These are phyloP conservation scores for Cyclophora albipunctata DNA, from an alignment of 2,888 invertebrate genomes.

Conservation along the genomic window DNA sequence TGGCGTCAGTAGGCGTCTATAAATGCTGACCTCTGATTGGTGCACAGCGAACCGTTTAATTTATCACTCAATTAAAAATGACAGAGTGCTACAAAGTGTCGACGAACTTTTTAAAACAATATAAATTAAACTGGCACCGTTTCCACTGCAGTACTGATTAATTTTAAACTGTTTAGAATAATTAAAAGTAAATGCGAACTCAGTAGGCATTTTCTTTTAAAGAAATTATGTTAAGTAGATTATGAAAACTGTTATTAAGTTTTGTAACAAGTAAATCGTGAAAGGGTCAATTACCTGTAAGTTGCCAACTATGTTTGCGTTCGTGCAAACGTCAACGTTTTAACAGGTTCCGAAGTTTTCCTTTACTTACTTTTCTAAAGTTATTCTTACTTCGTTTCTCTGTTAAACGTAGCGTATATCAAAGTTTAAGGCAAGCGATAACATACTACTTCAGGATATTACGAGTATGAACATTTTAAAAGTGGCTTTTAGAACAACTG, in stretches of 20 bases:
- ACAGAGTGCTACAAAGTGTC: constrained; percentile 27
- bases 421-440: background rate
- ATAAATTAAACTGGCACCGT: background rate
- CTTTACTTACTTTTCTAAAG: constrained; percentile 6
- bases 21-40: constrained; percentile 52
- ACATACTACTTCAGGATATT: constrained; percentile 8
- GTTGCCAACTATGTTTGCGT: constrained; percentile 22
- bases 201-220: too few species aligned
- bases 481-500: background rate
- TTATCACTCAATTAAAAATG: constrained; percentile 40
- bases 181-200: too few species aligned
- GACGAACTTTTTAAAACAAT: constrained; percentile 3
- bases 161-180: too few species aligned
- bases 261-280: constrained; percentile 17
- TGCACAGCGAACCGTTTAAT: constrained; percentile 41
- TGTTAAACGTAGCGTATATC: background rate
- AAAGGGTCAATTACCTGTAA: constrained; percentile 24
- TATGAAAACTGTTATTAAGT: constrained; percentile 13
- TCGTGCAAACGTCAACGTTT: constrained; percentile 20
- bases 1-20: constrained; percentile 66
- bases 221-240: constrained; percentile 10
- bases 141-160: too few species aligned
- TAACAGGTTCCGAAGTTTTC: constrained; percentile 20
- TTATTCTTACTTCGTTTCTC: background rate
- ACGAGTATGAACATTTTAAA: background rate